Percentiles rank a stretch among this genome's conserved stretches.
Evolutionary conservation across 1,140 invertebrate genomes (phyloP).

Genomic region (Drosophila suzukii): DNA sequence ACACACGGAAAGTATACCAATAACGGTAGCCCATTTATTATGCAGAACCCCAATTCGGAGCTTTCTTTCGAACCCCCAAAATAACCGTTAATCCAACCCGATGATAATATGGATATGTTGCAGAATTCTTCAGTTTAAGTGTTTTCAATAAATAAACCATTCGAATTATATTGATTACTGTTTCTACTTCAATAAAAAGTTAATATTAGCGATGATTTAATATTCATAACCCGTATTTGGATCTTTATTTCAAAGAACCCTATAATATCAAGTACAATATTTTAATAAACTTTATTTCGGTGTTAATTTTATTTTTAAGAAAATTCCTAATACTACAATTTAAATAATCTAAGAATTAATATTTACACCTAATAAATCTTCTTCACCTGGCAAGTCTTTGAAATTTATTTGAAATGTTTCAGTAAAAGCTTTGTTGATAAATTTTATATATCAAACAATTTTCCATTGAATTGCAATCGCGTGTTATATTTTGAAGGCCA

Average conservation of each 20-base stretch:
- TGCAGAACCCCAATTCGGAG: conserved; percentile 25
- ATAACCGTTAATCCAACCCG: conserved; percentile 11
- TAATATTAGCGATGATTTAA: too few relatives aligned
- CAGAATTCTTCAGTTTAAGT: not conserved
- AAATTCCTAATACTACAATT: not conserved
- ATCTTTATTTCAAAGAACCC: not conserved
- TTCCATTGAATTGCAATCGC: not conserved
- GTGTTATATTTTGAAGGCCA: not conserved
- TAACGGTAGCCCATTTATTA: conserved; percentile 35
- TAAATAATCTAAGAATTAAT: not conserved
- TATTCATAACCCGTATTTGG: not conserved
- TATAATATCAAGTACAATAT: too few relatives aligned
- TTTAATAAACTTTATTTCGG: too few relatives aligned
- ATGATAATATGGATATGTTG: not conserved
- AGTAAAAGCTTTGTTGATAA: not conserved
- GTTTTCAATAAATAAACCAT: not conserved
- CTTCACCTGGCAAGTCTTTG: not conserved
- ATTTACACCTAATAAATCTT: not conserved
- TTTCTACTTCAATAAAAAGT: too few relatives aligned
- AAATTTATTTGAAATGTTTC: not conserved
- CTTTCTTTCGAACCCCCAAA: conserved; percentile 25
- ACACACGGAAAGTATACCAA: conserved; percentile 26
- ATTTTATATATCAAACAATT: not conserved
- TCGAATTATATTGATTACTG: too few relatives aligned
- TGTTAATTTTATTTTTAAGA: too few relatives aligned